Percentiles rank a stretch among this genome's conserved stretches.
These are phyloP conservation scores for Thomomys bottae DNA, from an alignment of 2,113 vertebrate species.

Conservation along the genomic window DNA sequence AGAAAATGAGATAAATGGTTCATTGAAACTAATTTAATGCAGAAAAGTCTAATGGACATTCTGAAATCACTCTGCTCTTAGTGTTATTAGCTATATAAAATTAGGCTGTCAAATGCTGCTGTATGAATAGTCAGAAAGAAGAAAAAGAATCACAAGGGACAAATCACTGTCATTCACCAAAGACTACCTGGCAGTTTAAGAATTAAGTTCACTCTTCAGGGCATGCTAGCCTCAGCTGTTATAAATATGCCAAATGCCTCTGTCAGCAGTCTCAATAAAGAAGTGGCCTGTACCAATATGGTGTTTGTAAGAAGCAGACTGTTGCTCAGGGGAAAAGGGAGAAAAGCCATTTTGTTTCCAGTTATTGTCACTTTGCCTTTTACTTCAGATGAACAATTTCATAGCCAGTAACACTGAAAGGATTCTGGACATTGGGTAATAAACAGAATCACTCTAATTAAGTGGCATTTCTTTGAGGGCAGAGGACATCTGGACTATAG, in stretches of 20 bases:
- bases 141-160: slow-evolving; percentile 81
- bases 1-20: slow-evolving; percentile 35
- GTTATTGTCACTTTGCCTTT: slow-evolving; percentile 78
- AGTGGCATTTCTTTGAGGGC: background rate
- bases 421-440: background rate
- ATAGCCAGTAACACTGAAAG: background rate
- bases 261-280: slow-evolving; percentile 78
- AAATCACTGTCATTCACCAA: slow-evolving; percentile 87
- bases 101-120: slow-evolving; percentile 83
- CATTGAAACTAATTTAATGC: slow-evolving; percentile 70
- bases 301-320: slow-evolving; percentile 76
- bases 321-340: slow-evolving; percentile 70
- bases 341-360: slow-evolving; percentile 70
- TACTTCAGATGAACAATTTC: slow-evolving; percentile 64
- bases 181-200: slow-evolving; percentile 84
- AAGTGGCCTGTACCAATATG: slow-evolving; percentile 68
- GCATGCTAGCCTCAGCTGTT: slow-evolving; percentile 84
- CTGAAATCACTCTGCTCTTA: slow-evolving; percentile 78
- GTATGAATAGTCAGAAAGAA: slow-evolving; percentile 81
- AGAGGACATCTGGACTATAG: background rate
- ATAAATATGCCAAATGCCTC: slow-evolving; percentile 84
- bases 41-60: slow-evolving; percentile 73
- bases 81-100: slow-evolving; percentile 84
- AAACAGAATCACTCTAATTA: slow-evolving; percentile 41
- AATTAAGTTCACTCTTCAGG: slow-evolving; percentile 86